phyloP scores from a whole-genome alignment of 2,888 invertebrate species.

The Hanleya hanleyi region DNA sequence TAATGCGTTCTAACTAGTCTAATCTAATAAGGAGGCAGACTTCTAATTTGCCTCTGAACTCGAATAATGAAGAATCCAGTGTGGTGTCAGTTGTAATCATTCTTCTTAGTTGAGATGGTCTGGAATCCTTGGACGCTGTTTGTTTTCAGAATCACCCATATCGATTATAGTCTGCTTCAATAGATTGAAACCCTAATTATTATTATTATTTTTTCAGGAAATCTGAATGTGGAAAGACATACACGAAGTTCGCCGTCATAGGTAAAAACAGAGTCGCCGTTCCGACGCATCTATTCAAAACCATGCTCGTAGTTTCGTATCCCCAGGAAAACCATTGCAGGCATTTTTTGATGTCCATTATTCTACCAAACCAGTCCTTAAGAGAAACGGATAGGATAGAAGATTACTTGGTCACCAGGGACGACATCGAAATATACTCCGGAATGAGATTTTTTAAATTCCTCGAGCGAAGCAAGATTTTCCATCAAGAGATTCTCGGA shows the following conservation, averaged over 20 bases:
- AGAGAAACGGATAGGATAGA: not conserved
- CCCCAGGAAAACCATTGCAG: not conserved
- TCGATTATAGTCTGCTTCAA: too few species aligned
- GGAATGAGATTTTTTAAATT: not conserved
- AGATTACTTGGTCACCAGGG: not conserved
- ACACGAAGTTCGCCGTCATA: not conserved
- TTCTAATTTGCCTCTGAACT: too few species aligned
- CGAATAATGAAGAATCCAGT: too few species aligned
- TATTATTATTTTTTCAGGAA: not conserved
- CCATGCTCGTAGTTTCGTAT: not conserved
- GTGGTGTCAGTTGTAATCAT: too few species aligned
- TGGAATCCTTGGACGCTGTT: too few species aligned
- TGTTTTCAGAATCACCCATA: too few species aligned
- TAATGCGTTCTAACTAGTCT: too few species aligned
- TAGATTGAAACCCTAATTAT: too few species aligned
- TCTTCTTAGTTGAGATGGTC: too few species aligned
- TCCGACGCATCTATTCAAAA: constrained; percentile 1
- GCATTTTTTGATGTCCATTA: not conserved
- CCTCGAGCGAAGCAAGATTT: not conserved
- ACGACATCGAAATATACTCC: not conserved
- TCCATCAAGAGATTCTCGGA: not conserved
- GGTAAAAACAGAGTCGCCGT: not conserved
- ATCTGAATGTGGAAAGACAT: not conserved
- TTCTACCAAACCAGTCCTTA: not conserved
- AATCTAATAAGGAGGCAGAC: too few species aligned